Base-by-base conservation (phyloP, 2,888 invertebrate species). In the Tachina lurida region DNA sequence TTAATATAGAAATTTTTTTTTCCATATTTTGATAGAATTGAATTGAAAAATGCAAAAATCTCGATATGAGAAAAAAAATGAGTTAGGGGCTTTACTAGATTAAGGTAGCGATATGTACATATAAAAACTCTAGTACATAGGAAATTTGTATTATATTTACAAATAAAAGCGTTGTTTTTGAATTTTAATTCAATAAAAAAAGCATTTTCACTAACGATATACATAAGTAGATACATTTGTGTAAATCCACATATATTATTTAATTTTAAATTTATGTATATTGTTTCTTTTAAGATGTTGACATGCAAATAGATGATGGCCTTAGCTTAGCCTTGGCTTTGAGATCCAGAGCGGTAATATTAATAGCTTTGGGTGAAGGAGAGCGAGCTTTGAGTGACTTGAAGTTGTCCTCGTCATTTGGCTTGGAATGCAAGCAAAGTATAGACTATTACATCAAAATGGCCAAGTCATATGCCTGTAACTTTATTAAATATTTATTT, bases 361-460 rank as follows among this genome's bases (percentile, higher is more conserved):
- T 97, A 2, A 93, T 95, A 74, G 92, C 93, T 15, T 89, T 94
- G 84, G 93, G 94, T 0, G 94, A 95, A 85, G 95, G 94, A 17
- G 92, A 93, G 67, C 93, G 94, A 0, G 96, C 96, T 0, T 90
- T 97, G 1, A 94, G 94, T 70, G 97, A 97, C 91, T 92, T 96
- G 4, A 95, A 95, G 88, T 90, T 95, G 85, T 95, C 96, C 0
- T 90, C 95, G 4, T 95, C 95, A 85, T 94, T 95, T 89, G 94
- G 95, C 3, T 92, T 96, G 7, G 95, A 95, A 0, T 94, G 94
- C 0, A 94, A 94, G 82, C 93, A 94, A 92, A 95, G 95, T 84
- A 93, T 94, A 0, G 95, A 95, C 83, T 95, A 96, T 86, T 96
- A 95, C 89, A 94, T 95, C 93, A 93, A 95, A 88, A 95, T 96